A percentile compares a stretch with the other conserved stretches of the same genome.
phyloP scores from a whole-genome alignment of 2,797 vertebrate species.

The Halcyon smyrnensis region DNA sequence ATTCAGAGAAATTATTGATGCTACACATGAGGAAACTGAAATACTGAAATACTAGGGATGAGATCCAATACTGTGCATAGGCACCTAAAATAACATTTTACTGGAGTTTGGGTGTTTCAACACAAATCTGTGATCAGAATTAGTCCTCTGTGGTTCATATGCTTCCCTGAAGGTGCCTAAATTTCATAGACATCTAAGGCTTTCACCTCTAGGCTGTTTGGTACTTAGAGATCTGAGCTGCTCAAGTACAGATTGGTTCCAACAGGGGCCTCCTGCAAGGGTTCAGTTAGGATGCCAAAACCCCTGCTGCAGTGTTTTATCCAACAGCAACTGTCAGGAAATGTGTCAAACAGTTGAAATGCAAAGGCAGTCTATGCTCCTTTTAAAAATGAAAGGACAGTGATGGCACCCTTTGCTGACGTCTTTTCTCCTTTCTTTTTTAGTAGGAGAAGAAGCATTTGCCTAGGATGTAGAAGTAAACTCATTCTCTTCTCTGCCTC shows the following conservation, averaged over 20 bases:
- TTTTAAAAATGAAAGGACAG: background rate
- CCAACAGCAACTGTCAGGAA: background rate
- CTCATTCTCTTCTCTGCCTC: background rate
- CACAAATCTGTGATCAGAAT: background rate
- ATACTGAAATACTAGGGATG: background rate
- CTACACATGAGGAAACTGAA: background rate
- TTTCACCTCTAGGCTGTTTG: background rate
- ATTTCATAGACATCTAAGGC: background rate
- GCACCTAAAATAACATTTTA: background rate
- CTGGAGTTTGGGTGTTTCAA: background rate
- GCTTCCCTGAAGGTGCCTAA: background rate
- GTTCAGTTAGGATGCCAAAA: background rate
- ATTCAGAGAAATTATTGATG: background rate
- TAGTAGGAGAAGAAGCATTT: background rate
- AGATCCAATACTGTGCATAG: background rate
- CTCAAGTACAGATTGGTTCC: background rate
- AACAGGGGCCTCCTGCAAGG: background rate
- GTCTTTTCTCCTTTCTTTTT: background rate
- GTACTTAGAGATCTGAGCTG: background rate
- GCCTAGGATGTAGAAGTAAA: background rate
- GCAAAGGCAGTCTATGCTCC: background rate
- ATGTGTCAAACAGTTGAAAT: background rate
- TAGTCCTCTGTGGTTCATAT: background rate
- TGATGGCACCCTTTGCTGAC: background rate
- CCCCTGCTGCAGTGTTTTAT: background rate